Evolutionary conservation across 1,140 invertebrate genomes (phyloP).

Genomic region (Solenopsis fugax): DNA sequence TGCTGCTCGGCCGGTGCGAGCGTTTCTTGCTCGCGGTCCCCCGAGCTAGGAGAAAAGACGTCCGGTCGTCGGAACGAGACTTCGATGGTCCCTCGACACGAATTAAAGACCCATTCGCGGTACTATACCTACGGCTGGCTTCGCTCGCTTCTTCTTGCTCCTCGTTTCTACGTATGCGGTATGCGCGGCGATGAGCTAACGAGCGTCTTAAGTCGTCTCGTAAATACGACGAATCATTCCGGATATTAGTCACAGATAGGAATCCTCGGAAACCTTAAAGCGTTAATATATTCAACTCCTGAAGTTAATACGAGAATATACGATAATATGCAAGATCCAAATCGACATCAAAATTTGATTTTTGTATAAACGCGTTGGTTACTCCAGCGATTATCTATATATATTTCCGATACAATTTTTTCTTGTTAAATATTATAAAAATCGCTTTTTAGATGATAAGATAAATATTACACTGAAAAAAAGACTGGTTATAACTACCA

Average conservation of each 20-base stretch:
- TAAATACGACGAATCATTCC: constrained; percentile 47
- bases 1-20: constrained; percentile 44
- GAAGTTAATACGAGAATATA: not conserved
- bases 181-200: constrained; percentile 26
- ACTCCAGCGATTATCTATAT: not conserved
- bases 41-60: constrained; percentile 62
- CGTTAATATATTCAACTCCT: not conserved
- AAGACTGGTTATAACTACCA: no score
- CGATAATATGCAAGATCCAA: not conserved
- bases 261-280: constrained; percentile 7
- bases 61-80: constrained; percentile 54
- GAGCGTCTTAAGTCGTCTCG: constrained; percentile 43
- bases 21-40: constrained; percentile 66
- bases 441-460: not conserved
- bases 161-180: constrained; percentile 49
- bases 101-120: constrained; percentile 64
- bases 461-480: no score
- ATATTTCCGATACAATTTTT: not conserved
- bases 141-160: constrained; percentile 38
- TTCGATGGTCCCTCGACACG: constrained; percentile 49
- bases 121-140: constrained; percentile 11
- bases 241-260: constrained; percentile 41
- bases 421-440: not conserved
- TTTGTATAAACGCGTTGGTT: not conserved
- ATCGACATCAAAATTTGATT: constrained; percentile 1